Evolutionary conservation across 2,113 vertebrate species (phyloP).

Genomic region (Erinaceus europaeus): DNA sequence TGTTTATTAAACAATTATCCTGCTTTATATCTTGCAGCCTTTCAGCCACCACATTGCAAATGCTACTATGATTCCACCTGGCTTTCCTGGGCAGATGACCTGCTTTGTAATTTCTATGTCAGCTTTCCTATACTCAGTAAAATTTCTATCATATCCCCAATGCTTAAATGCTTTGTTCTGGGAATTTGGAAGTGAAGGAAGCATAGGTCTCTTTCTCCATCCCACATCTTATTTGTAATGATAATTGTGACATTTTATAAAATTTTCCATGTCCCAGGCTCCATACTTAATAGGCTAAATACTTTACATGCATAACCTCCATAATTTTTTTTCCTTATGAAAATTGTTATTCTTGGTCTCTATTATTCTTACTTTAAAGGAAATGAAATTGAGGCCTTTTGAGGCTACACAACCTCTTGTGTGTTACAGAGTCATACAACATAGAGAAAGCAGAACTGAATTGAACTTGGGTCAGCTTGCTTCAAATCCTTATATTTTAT

Average conservation of each 20-base stretch:
- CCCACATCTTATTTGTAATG: neutral
- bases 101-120: neutral
- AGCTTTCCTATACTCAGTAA: neutral
- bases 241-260: neutral
- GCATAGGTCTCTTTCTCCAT: neutral
- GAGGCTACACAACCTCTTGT: neutral
- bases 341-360: neutral
- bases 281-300: neutral
- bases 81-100: too few species aligned
- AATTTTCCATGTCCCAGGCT: neutral
- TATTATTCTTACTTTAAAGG: neutral
- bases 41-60: too few species aligned
- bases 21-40: too few species aligned
- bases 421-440: constrained; percentile 1
- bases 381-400: neutral
- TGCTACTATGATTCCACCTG: too few species aligned
- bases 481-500: neutral
- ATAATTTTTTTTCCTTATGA: neutral
- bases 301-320: neutral
- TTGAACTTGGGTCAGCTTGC: neutral
- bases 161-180: neutral
- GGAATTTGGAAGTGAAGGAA: neutral
- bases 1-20: too few species aligned
- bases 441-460: neutral
- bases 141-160: neutral